Conservation (phyloP, 2,888 invertebrate species). For the Aphodius granarius region DNA sequence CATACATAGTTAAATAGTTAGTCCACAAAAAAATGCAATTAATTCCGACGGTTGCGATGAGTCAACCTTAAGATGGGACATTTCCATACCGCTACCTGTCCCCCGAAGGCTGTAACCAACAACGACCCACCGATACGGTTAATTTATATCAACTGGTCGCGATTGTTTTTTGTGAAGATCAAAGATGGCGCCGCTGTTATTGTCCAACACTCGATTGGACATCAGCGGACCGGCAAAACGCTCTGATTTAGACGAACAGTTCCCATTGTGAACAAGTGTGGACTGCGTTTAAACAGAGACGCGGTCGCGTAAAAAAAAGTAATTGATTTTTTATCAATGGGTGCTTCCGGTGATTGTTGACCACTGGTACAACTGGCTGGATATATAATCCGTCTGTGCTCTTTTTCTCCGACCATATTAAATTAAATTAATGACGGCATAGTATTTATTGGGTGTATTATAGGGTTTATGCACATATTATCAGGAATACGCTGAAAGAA, state of each 20-base stretch:
- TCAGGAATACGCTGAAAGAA: background rate
- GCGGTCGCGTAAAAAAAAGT: background rate
- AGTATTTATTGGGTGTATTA: background rate
- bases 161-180: conserved; percentile 42
- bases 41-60: background rate
- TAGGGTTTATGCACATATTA: background rate
- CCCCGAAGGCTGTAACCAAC: too few species aligned
- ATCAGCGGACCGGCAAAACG: conserved; percentile 41
- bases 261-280: background rate
- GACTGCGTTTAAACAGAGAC: background rate
- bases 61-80: background rate
- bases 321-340: background rate
- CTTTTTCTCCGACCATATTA: background rate
- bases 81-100: background rate
- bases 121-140: conserved; percentile 38
- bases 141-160: conserved; percentile 42
- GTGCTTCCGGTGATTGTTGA: background rate
- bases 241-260: background rate
- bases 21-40: background rate
- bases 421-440: background rate
- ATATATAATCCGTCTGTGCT: background rate
- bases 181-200: conserved; percentile 44
- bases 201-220: conserved; percentile 43
- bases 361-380: background rate
- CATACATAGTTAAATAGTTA: background rate